Percentiles rank a stretch among this genome's conserved stretches.
These are phyloP conservation scores for Drosophila bocqueti DNA, from an alignment of 1,140 invertebrate genomes.

Conservation along the genomic window DNA sequence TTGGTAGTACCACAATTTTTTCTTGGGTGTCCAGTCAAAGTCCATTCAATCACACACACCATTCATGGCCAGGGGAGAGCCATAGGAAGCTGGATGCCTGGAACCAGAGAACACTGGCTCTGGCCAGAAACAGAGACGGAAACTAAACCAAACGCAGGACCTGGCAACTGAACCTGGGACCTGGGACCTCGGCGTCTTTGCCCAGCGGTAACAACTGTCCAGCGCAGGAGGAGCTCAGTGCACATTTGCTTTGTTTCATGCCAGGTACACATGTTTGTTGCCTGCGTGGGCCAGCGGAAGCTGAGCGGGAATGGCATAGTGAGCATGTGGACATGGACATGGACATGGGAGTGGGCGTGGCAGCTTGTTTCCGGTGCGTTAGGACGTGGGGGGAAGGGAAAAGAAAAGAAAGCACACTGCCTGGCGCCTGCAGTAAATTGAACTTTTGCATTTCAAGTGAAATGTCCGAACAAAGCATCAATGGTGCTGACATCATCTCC, in stretches of 20 bases:
- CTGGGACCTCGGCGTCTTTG: constrained; percentile 57
- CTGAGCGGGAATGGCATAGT: constrained; percentile 18
- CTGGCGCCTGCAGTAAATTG: constrained; percentile 74
- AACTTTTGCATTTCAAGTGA: constrained; percentile 77
- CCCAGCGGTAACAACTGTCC: constrained; percentile 81
- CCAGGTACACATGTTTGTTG: constrained; percentile 23
- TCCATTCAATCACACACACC: constrained; percentile 36
- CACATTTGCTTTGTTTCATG: constrained; percentile 71
- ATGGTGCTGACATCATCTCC: constrained; percentile 41
- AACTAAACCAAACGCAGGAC: constrained; percentile 16
- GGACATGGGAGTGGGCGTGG: constrained; percentile 23
- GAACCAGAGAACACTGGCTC: constrained; percentile 21
- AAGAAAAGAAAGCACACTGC: constrained; percentile 68
- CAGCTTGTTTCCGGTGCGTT: constrained; percentile 66
- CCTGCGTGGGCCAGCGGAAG: constrained; percentile 20
- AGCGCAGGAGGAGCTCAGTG: constrained; percentile 50
- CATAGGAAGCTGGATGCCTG: constrained; percentile 41
- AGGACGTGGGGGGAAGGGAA: not conserved
- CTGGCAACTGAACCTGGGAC: constrained; percentile 31
- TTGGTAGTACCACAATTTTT: not conserved
- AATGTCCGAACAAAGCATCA: constrained; percentile 61
- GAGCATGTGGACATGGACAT: constrained; percentile 11
- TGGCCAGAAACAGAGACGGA: constrained; percentile 19
- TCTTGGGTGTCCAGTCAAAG: not conserved
- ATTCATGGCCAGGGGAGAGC: constrained; percentile 6